Evolutionary conservation across 1,140 invertebrate genomes (phyloP).

Genomic region (Anastrepha obliqua): DNA sequence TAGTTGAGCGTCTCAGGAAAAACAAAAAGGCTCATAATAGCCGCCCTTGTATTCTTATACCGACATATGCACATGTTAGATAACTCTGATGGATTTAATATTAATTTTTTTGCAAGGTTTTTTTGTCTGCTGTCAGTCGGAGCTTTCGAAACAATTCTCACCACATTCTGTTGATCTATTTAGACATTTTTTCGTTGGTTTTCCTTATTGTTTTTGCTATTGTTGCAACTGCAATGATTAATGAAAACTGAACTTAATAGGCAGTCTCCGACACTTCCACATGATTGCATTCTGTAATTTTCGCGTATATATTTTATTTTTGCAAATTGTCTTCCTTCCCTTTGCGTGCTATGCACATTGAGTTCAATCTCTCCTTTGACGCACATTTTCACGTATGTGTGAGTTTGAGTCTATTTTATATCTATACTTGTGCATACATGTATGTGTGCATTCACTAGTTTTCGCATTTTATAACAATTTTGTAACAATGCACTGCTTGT

Average conservation of each 20-base stretch:
- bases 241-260: background rate
- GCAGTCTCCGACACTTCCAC: background rate
- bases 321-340: background rate
- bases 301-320: background rate
- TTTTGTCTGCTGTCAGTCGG: background rate
- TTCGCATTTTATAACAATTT: no score
- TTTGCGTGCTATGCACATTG: background rate
- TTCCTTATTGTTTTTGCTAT: background rate
- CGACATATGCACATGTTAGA: no score
- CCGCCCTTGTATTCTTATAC: no score
- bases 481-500: no score
- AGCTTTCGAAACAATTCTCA: background rate
- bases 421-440: no score
- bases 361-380: no score
- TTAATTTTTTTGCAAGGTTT: background rate
- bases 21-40: background rate
- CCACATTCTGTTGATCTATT: background rate
- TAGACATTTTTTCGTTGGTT: background rate
- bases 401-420: no score
- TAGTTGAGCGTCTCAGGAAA: background rate
- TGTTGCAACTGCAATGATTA: background rate
- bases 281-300: background rate
- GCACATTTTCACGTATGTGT: no score
- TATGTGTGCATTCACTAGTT: no score
- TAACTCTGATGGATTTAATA: no score